phyloP scores from a whole-genome alignment of 2,113 vertebrate genomes.

The Herpetotheres cachinnans region DNA sequence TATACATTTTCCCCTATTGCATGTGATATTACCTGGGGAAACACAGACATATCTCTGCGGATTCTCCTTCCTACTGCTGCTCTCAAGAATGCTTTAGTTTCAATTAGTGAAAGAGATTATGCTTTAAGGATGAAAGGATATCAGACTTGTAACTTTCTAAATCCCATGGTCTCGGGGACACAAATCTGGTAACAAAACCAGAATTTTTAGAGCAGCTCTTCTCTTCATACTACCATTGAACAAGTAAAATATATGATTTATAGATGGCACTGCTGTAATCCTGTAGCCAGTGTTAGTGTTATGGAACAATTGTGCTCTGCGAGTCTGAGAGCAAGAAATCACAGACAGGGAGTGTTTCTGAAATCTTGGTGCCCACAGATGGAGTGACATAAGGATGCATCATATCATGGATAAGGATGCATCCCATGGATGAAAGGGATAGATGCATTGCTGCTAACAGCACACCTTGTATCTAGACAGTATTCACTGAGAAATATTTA shows the following conservation, averaged over 20 bases:
- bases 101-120: background rate
- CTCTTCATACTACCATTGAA: background rate
- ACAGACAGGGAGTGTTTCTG: background rate
- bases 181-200: background rate
- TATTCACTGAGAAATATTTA: background rate
- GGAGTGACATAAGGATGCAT: too few species aligned
- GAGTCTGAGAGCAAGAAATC: background rate
- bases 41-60: background rate
- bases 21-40: background rate
- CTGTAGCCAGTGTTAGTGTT: background rate
- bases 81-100: background rate
- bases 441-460: background rate
- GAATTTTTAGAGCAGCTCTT: background rate
- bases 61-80: background rate
- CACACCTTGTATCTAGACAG: background rate
- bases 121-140: background rate
- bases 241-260: background rate
- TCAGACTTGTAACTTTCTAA: background rate
- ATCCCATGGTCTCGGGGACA: background rate
- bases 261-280: background rate
- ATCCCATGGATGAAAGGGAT: background rate
- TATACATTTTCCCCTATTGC: background rate
- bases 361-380: fast-evolving
- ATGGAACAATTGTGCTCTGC: background rate
- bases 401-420: too few species aligned